Percentiles rank a stretch among this genome's conserved stretches.
These are phyloP conservation scores for Griposia aprilina DNA, from an alignment of 2,888 invertebrate species.

Conservation along the genomic window DNA sequence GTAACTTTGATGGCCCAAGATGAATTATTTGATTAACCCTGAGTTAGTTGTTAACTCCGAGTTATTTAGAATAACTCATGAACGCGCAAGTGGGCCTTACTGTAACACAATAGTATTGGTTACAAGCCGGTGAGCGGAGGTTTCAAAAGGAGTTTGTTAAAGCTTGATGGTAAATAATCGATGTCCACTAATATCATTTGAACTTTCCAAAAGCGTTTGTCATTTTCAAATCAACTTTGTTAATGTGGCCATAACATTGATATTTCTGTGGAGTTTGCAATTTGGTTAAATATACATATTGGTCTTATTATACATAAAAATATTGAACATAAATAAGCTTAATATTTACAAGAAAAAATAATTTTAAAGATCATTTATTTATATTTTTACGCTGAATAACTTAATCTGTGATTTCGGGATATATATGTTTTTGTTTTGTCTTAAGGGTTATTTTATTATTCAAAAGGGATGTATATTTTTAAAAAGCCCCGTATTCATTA, in stretches of 20 bases:
- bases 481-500: background rate
- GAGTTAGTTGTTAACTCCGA: too few species aligned
- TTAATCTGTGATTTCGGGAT: constrained; percentile 53
- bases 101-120: background rate
- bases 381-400: constrained; percentile 32
- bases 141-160: background rate
- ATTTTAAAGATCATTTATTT: constrained; percentile 1
- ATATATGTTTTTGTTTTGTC: constrained; percentile 30
- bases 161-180: background rate
- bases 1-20: too few species aligned
- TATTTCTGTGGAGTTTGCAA: constrained; percentile 2
- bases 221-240: background rate
- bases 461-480: background rate
- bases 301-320: background rate
- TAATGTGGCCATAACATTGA: background rate
- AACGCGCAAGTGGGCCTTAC: background rate
- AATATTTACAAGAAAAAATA: constrained; percentile 15
- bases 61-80: too few species aligned
- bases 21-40: too few species aligned
- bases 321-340: constrained; percentile 1
- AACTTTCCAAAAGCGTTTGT: background rate
- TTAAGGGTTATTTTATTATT: constrained; percentile 8
- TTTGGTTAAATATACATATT: background rate
- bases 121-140: background rate
- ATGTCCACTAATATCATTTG: background rate